Evolutionary conservation across 2,113 vertebrate species (phyloP).

Genomic region (Zosterops japonicus): DNA sequence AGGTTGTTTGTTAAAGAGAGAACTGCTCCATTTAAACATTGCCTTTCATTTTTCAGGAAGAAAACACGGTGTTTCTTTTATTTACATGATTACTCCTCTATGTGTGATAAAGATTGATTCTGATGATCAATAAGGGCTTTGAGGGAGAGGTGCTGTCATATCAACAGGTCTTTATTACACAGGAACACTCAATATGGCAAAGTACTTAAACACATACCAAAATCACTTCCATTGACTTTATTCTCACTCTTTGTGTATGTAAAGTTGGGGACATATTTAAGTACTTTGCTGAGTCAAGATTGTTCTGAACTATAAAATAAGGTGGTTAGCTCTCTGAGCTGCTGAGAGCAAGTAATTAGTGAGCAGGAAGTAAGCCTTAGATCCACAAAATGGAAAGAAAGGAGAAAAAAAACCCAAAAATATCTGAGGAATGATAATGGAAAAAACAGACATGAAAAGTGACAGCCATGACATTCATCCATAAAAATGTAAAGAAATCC

Average conservation of each 20-base stretch:
- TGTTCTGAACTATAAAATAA: background rate
- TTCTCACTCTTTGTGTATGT: background rate
- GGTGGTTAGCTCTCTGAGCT: background rate
- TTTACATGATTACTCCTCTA: background rate
- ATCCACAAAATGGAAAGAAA: background rate
- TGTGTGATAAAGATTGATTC: background rate
- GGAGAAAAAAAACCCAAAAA: background rate
- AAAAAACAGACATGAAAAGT: slow-evolving; percentile 4
- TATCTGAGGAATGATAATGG: background rate
- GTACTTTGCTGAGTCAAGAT: slow-evolving; percentile 9
- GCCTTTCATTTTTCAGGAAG: background rate
- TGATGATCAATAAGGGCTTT: background rate
- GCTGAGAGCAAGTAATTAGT: background rate
- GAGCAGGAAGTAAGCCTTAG: background rate
- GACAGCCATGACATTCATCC: slow-evolving; percentile 43
- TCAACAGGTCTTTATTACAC: background rate
- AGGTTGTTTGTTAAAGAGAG: background rate
- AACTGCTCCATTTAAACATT: background rate
- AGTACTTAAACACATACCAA: background rate
- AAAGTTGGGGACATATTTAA: background rate
- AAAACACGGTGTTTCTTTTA: background rate
- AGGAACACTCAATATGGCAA: background rate
- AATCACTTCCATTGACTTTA: slow-evolving; percentile 1
- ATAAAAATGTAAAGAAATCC: slow-evolving; percentile 46
- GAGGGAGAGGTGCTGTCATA: background rate